These are phyloP conservation scores for Clivina fossor DNA, from an alignment of 2,888 invertebrate species.

Conservation along the genomic window DNA sequence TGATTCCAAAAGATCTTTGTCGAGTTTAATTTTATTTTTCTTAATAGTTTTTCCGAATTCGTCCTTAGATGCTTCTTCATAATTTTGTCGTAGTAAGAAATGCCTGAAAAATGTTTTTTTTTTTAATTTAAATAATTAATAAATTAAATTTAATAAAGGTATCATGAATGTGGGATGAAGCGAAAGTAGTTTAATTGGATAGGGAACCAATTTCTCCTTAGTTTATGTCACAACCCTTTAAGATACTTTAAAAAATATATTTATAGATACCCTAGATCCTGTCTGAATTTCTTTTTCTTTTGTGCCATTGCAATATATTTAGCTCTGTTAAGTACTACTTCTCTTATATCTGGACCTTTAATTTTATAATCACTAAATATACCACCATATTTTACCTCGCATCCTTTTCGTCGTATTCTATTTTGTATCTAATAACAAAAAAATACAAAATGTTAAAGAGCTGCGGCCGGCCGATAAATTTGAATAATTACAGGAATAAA, in stretches of 20 bases:
- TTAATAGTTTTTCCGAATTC: constrained; percentile 47
- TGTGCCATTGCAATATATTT: constrained; percentile 54
- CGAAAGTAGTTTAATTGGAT: no score
- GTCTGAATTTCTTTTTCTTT: constrained; percentile 52
- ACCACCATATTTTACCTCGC: constrained; percentile 52
- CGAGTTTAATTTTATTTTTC: constrained; percentile 49
- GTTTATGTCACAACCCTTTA: constrained; percentile 37
- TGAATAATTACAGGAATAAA: constrained; percentile 50
- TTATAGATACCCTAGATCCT: constrained; percentile 52
- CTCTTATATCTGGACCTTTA: constrained; percentile 52
- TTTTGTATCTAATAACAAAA: constrained; percentile 39
- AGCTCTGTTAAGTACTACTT: constrained; percentile 55
- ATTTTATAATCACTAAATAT: constrained; percentile 55
- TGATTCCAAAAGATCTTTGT: constrained; percentile 47
- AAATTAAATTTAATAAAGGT: constrained; percentile 1
- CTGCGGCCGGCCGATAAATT: not conserved
- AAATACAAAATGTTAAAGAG: constrained; percentile 5
- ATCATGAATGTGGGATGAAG: no score
- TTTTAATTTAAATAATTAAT: not conserved
- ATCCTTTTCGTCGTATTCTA: constrained; percentile 42
- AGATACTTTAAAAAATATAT: constrained; percentile 39
- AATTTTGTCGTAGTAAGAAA: constrained; percentile 50
- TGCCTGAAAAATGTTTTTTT: constrained; percentile 44
- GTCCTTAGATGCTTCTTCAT: constrained; percentile 45
- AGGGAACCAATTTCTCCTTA: constrained; percentile 23